Conservation (phyloP, 1,140 invertebrate species). For the Grapholita molesta region DNA sequence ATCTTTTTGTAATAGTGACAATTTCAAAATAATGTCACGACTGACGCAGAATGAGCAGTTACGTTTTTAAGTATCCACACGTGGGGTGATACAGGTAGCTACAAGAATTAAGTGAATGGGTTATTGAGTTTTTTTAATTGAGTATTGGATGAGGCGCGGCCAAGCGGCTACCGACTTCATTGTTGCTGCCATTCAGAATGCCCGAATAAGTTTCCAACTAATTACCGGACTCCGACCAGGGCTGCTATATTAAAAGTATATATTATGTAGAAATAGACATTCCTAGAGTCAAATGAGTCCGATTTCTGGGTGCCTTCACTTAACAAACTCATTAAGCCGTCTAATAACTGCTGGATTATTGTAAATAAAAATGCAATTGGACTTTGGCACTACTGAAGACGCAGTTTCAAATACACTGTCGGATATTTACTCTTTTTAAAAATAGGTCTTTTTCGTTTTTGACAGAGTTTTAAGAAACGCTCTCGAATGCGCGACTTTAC, state of each 20-base stretch:
- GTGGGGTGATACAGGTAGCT: slow-evolving; percentile 2
- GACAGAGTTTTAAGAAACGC: too few relatives aligned
- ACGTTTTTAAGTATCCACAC: not conserved
- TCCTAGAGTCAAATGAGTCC: too few relatives aligned
- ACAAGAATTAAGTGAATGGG: not conserved
- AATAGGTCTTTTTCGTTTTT: too few relatives aligned
- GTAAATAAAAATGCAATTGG: too few relatives aligned
- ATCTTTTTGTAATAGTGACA: not conserved
- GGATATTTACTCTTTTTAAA: too few relatives aligned
- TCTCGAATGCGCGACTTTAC: too few relatives aligned
- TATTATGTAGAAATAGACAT: too few relatives aligned
- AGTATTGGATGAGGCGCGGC: slow-evolving; percentile 42
- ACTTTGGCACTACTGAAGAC: too few relatives aligned
- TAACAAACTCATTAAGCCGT: too few relatives aligned
- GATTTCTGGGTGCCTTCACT: too few relatives aligned
- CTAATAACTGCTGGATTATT: too few relatives aligned
- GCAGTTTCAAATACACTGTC: too few relatives aligned
- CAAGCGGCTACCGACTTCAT: slow-evolving; percentile 55
- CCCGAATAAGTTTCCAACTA: slow-evolving; percentile 63
- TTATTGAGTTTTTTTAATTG: slow-evolving; percentile 52
- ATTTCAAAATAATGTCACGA: not conserved
- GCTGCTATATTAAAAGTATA: not conserved
- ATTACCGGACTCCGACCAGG: slow-evolving; percentile 38
- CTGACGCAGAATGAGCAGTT: not conserved
- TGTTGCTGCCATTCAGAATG: slow-evolving; percentile 58